A percentile compares a stretch with the other conserved stretches of the same genome.
These are phyloP conservation scores for Cryptocephalus moraei DNA, from an alignment of 2,888 invertebrate species.

Conservation along the genomic window DNA sequence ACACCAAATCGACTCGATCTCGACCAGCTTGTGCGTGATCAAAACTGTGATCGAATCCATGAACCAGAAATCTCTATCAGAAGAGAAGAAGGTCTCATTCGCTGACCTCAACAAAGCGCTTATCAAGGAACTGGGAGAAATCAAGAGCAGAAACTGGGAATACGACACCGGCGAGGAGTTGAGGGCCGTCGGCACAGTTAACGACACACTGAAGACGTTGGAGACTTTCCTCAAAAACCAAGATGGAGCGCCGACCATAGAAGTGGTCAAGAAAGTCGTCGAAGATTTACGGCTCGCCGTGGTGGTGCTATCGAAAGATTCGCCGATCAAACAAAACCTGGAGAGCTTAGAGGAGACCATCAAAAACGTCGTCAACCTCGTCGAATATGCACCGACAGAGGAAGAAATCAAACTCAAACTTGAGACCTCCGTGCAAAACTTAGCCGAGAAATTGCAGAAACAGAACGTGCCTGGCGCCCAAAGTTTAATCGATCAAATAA, in stretches of 20 bases:
- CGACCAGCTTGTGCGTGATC: slow-evolving; percentile 12
- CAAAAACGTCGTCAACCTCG: slow-evolving; percentile 34
- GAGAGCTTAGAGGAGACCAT: slow-evolving; percentile 33
- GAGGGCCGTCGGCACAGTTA: slow-evolving; percentile 16
- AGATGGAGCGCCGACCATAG: slow-evolving; percentile 4
- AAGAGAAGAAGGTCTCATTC: slow-evolving; percentile 23
- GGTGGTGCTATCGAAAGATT: slow-evolving; percentile 27
- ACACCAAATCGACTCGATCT: neutral
- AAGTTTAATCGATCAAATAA: no score
- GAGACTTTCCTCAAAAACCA: neutral
- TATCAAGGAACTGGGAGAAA: no score
- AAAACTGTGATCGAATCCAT: neutral
- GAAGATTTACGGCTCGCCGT: slow-evolving; percentile 31
- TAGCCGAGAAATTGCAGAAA: no score
- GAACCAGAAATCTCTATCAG: slow-evolving; percentile 17
- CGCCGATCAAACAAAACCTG: slow-evolving; percentile 27
- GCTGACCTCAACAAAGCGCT: slow-evolving; percentile 12
- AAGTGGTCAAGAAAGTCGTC: slow-evolving; percentile 28
- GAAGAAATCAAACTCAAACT: slow-evolving; percentile 13
- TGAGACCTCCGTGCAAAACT: no score
- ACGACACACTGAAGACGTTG: slow-evolving; percentile 1
- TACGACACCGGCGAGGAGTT: slow-evolving; percentile 20
- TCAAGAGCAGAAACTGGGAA: neutral
- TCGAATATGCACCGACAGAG: slow-evolving; percentile 28
- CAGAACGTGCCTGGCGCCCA: no score